Base-by-base conservation (phyloP, 2,888 invertebrate species). In the Tiliacea citrago region DNA sequence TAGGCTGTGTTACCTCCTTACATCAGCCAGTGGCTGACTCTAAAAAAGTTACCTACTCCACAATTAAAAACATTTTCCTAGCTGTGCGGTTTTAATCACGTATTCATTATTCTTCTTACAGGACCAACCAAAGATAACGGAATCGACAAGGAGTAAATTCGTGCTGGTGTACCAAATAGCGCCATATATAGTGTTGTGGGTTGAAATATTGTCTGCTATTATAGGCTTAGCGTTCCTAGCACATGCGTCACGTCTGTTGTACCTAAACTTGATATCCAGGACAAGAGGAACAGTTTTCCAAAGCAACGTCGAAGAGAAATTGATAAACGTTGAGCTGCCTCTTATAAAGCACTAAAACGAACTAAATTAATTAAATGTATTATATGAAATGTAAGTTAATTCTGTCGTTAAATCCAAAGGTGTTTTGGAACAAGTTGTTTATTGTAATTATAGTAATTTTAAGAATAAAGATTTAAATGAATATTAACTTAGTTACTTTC, bases 81-180 rank as follows among this genome's bases (percentile, higher is more conserved):
- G n/a, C 24, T 62, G n/a, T 39, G 8, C n/a, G 12, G 8, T 65
- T 29, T 13, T 47, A 66, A 35, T 35, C 16, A 62, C 42, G 10
- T 9, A 42, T 62, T 62, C 5, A n/a, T 39, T 65, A n/a, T 55
- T 57, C 39, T 73, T 79, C 63, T 92, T 92, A 7, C 90, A 95
- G 95, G 85, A 86, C 0, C 93, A 93, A 73, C 92, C 93, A n/a
- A 90, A 91, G 45, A 75, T 94, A 16, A 79, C 88, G 16, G 91
- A 91, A 9, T 74, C 87, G 4, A 86, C 87, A 2, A 89, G 90
- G 68, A 67, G 77, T 0, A 79, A 88, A 6, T 85, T 94, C 53
- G 88, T 88, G 75, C 65, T 91, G 16, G 85, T 93, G 4, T 92
- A 93, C 85, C 75, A 90, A 10, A 85, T 88, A 47, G 90, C 84